A percentile compares a stretch with the other conserved stretches of the same genome.
These are phyloP conservation scores for Drosophila histrio DNA, from an alignment of 2,888 invertebrate species.

Conservation along the genomic window DNA sequence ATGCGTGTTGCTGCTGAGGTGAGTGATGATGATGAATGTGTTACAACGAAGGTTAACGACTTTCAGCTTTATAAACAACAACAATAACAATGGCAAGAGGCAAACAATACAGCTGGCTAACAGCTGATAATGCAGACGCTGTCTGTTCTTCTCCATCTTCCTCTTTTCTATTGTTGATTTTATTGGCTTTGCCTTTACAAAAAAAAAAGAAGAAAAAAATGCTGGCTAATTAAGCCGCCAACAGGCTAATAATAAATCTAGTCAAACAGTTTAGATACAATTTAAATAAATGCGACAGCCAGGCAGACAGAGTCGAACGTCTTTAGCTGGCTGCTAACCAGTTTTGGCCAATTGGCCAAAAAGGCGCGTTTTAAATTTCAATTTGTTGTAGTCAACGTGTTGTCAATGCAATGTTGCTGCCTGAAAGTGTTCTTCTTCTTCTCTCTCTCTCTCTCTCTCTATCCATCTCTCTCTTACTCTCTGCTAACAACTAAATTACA, in stretches of 20 bases:
- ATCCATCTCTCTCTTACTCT: slow-evolving; percentile 12
- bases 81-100: slow-evolving; percentile 18
- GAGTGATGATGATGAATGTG: slow-evolving; percentile 81
- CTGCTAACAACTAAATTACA: slow-evolving; percentile 78
- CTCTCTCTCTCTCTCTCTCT: slow-evolving; percentile 16
- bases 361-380: slow-evolving; percentile 77
- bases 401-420: slow-evolving; percentile 57
- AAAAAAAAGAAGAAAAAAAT: slow-evolving; percentile 7
- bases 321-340: slow-evolving; percentile 50
- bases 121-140: slow-evolving; percentile 65
- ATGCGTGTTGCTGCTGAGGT: slow-evolving; percentile 59
- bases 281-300: slow-evolving; percentile 78
- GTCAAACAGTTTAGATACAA: slow-evolving; percentile 64
- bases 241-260: slow-evolving; percentile 71
- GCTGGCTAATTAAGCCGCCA: slow-evolving; percentile 72
- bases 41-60: slow-evolving; percentile 82
- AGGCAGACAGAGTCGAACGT: slow-evolving; percentile 36
- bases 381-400: slow-evolving; percentile 76
- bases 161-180: slow-evolving; percentile 19
- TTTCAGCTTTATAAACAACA: slow-evolving; percentile 75
- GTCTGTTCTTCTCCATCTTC: slow-evolving; percentile 1
- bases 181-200: background rate
- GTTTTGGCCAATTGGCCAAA: slow-evolving; percentile 65
- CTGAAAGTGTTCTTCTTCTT: slow-evolving; percentile 47
- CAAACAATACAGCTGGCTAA: slow-evolving; percentile 25